These are phyloP conservation scores for Steatornis caripensis DNA, from an alignment of 2,113 vertebrate species.

Conservation along the genomic window DNA sequence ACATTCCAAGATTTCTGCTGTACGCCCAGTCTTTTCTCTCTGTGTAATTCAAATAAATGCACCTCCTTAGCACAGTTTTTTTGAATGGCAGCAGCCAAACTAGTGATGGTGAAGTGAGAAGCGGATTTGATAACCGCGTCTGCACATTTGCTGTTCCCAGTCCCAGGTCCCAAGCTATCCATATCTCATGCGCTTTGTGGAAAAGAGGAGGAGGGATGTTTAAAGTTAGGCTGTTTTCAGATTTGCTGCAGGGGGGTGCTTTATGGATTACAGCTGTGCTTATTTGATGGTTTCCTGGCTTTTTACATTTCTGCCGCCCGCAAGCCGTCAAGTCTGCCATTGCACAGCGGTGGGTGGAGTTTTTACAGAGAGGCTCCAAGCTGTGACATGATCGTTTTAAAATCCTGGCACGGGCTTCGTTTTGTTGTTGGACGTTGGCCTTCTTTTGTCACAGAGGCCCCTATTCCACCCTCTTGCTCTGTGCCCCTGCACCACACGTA, in stretches of 20 bases:
- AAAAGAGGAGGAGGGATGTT: neutral
- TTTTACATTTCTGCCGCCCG: neutral
- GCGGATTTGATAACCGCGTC: neutral
- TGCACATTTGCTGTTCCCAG: neutral
- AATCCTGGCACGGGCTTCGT: neutral
- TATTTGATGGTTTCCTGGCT: slow-evolving; percentile 64
- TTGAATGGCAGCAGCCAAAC: neutral
- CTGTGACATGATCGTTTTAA: neutral
- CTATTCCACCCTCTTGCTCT: neutral
- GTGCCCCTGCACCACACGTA: accelerated
- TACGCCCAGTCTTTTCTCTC: neutral
- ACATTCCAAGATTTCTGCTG: neutral
- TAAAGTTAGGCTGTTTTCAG: neutral
- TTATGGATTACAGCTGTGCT: slow-evolving; percentile 69
- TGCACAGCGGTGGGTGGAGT: neutral
- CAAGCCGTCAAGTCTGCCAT: neutral
- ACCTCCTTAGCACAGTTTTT: neutral
- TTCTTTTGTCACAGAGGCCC: neutral
- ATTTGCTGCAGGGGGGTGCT: slow-evolving; percentile 33
- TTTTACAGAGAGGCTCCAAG: neutral
- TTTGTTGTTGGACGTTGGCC: neutral
- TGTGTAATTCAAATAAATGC: neutral
- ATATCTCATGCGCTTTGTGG: neutral
- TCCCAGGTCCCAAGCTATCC: neutral
- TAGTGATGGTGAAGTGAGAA: neutral